Base-by-base conservation (phyloP, 2,113 vertebrate genomes). In the Phalacrocorax brasilianus region DNA sequence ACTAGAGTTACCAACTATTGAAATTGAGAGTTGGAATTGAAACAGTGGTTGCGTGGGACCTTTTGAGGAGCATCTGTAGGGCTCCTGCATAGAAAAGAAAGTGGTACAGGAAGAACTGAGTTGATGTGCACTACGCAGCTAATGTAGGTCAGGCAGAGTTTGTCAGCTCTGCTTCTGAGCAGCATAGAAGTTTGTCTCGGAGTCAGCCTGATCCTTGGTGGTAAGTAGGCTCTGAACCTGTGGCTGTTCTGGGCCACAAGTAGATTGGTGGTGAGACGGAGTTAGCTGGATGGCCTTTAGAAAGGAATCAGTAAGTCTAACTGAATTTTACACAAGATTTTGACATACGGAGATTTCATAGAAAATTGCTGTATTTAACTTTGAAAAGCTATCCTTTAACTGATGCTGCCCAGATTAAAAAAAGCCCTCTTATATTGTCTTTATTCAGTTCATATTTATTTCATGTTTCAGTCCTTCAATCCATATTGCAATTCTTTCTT, bases 121-220 rank as follows among this genome's bases (percentile, higher is more conserved):
- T 23, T 88, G 35, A 27, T 85, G 6, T 0, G 23, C 8, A 8
- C 28, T 52, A 0, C 2, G 3, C 35, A 84, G 65, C 26, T 77
- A 3, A 11, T 8, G 11, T 19, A 66, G 30, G 20, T 67, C 85
- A 40, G 45, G 14, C 30, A 71, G 45, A 24, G n/a, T 35, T 74
- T 88, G 66, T 71, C 65, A 71, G 24, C 32, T 82, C 58, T 82
- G 47, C 28, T 53, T 74, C 50, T 82, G 42, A 38, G 70, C n/a
- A 90, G 13, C 5, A 5, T 12, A 30, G 42, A 53, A 58, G 18
- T 59, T 2, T 70, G 21, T 21, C n/a, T 21, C 23, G 9, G 38
- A 44, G 52, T 62, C 47, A 38, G 26, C 52, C 50, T 89, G 40
- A 56, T 23, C 9, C 6, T 49, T 0, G 0, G 19, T 11, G 27